A percentile compares a stretch with the other conserved stretches of the same genome.
These are phyloP conservation scores for Falco naumanni DNA, from an alignment of 2,797 vertebrate species.

Conservation along the genomic window DNA sequence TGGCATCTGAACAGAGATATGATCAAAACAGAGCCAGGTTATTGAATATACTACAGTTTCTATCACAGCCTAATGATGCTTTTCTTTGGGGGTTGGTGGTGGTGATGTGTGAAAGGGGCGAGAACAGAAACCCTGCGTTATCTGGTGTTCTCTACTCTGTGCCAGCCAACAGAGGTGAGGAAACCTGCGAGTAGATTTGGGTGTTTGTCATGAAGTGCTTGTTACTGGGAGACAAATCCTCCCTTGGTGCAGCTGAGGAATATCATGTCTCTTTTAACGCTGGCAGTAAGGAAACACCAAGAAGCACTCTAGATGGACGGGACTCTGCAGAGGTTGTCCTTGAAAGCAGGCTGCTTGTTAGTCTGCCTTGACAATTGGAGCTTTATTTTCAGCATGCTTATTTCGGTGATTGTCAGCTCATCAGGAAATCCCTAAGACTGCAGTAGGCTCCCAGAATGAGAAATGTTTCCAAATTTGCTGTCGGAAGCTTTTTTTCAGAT, in stretches of 20 bases:
- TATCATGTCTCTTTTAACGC: background rate
- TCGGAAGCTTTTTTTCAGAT: background rate
- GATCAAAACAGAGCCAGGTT: no score
- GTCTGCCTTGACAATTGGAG: background rate
- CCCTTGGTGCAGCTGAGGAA: background rate
- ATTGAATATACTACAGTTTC: background rate
- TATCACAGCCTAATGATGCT: background rate
- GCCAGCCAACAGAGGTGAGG: background rate
- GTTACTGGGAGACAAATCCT: slow-evolving; percentile 35
- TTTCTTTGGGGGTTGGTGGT: background rate
- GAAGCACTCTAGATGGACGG: slow-evolving; percentile 28
- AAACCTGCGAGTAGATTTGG: background rate
- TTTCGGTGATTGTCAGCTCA: background rate
- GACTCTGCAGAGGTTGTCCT: background rate
- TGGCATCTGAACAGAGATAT: background rate
- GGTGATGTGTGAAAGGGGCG: background rate
- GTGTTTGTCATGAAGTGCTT: background rate
- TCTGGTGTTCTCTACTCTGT: background rate
- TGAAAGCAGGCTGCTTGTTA: background rate
- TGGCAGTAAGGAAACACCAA: background rate
- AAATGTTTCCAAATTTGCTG: background rate
- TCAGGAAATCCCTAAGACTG: background rate
- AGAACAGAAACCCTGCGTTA: background rate
- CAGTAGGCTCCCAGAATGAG: background rate
- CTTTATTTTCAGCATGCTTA: background rate